Evolutionary conservation across 2,113 vertebrate species (phyloP).

Genomic region (Grallaria varia): DNA sequence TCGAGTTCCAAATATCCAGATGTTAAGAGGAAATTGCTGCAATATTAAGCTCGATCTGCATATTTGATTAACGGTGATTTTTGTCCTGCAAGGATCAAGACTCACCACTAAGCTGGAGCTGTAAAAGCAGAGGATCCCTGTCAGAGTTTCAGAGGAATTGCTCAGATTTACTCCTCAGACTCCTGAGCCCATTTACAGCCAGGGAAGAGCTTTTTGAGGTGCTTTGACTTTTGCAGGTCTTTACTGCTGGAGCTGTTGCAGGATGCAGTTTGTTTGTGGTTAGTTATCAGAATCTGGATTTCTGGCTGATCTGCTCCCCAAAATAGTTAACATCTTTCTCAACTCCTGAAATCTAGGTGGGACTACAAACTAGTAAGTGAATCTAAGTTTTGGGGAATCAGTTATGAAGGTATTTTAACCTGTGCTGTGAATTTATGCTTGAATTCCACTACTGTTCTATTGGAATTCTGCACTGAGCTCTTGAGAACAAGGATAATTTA

Average conservation of each 20-base stretch:
- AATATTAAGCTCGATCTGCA: background rate
- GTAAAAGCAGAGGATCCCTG: background rate
- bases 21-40: background rate
- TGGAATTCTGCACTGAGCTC: conserved; percentile 48
- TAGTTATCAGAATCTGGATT: background rate
- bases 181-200: background rate
- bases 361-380: background rate
- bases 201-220: background rate
- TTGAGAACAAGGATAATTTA: conserved; percentile 64
- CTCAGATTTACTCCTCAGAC: background rate
- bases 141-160: background rate
- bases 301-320: background rate
- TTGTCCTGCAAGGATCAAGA: background rate
- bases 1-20: background rate
- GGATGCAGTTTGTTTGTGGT: background rate
- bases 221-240: background rate
- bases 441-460: conserved; percentile 33
- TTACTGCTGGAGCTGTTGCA: accelerated
- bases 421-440: background rate
- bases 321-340: background rate
- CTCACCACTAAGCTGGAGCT: background rate
- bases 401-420: background rate
- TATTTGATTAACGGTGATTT: background rate
- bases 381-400: background rate
- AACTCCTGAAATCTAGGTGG: background rate